phyloP scores from a whole-genome alignment of 2,888 invertebrate genomes.

The Drosophila koepferae region DNA sequence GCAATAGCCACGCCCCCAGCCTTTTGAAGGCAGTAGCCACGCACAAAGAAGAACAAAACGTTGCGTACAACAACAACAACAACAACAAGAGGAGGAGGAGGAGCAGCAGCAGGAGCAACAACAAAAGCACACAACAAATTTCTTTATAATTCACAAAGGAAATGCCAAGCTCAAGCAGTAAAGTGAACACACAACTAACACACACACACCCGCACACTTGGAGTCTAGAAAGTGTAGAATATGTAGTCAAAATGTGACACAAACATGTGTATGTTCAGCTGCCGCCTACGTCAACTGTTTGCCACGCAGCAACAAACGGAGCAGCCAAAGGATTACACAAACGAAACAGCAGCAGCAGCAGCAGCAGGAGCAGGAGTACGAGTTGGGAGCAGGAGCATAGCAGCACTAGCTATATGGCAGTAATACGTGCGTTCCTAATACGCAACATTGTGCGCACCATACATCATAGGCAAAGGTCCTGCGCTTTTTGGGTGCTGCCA shows the following conservation, averaged over 20 bases:
- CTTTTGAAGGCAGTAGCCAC: neutral
- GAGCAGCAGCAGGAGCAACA: conserved; percentile 16
- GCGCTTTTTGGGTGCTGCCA: conserved; percentile 21
- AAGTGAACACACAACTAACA: conserved; percentile 49
- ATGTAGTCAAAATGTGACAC: conserved; percentile 71
- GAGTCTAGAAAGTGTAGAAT: conserved; percentile 24
- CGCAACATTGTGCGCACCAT: conserved; percentile 73
- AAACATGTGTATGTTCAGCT: conserved; percentile 78
- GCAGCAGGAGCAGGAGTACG: neutral
- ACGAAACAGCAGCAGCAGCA: neutral
- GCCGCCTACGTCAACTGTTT: conserved; percentile 38
- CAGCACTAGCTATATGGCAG: conserved; percentile 23
- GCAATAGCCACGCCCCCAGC: conserved; percentile 17
- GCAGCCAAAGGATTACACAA: conserved; percentile 61
- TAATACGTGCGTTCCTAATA: conserved; percentile 76
- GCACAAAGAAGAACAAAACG: conserved; percentile 41
- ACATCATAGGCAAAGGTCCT: conserved; percentile 59
- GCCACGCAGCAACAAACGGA: conserved; percentile 50
- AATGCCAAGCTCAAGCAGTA: conserved; percentile 68
- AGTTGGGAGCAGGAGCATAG: conserved; percentile 3
- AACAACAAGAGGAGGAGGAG: conserved; percentile 3
- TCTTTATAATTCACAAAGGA: conserved; percentile 79
- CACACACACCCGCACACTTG: conserved; percentile 7
- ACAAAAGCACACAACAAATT: conserved; percentile 58
- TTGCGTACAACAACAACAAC: conserved; percentile 40